Evolutionary conservation across 1,140 invertebrate genomes (phyloP).

Genomic region (Sitobion miscanthi): DNA sequence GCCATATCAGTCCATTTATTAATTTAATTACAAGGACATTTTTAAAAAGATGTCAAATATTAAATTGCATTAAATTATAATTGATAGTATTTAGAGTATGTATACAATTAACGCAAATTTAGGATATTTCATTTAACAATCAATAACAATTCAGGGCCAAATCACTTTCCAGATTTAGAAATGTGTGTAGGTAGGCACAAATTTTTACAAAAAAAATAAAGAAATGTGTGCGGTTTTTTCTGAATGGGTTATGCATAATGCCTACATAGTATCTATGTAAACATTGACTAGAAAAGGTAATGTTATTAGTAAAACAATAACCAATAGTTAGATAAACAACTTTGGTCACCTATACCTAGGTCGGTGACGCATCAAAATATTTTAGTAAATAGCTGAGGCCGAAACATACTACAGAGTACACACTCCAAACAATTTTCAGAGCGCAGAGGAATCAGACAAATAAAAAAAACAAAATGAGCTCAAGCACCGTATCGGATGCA

Average conservation of each 20-base stretch:
- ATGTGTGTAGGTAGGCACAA: conserved; percentile 31
- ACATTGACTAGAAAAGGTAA: neutral
- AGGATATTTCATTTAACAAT: conserved; percentile 16
- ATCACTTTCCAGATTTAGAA: conserved; percentile 40
- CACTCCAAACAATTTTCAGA: too few relatives aligned
- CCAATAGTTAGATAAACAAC: neutral
- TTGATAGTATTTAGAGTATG: neutral
- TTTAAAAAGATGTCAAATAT: neutral
- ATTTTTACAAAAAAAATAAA: neutral
- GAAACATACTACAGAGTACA: neutral
- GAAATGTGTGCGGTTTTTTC: neutral
- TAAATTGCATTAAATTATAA: neutral
- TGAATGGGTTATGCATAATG: neutral
- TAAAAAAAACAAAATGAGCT: too few relatives aligned
- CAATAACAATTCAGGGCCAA: conserved; percentile 29
- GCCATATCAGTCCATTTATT: neutral
- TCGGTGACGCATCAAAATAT: neutral
- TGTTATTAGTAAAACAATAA: neutral
- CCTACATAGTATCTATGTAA: too few relatives aligned
- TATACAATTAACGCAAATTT: neutral
- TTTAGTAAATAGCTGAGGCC: neutral
- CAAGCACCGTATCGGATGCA: neutral
- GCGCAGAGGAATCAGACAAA: too few relatives aligned
- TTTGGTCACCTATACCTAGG: neutral
- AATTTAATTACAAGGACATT: conserved; percentile 42